Base-by-base conservation (phyloP, 2,797 vertebrate genomes). In the Crenichthys baileyi region DNA sequence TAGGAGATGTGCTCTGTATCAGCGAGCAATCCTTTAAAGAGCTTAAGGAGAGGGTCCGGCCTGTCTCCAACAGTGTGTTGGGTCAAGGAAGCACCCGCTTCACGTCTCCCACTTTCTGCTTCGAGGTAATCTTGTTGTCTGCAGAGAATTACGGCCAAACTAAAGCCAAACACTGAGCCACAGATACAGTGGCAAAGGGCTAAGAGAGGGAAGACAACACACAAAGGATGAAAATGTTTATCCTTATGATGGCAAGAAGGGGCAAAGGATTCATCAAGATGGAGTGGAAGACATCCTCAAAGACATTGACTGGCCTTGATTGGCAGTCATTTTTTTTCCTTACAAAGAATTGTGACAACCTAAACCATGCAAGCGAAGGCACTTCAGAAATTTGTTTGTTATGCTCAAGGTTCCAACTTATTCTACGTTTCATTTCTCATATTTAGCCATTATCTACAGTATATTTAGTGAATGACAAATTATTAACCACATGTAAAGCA, bases 41-140 rank as follows among this genome's bases (percentile, higher is more conserved):
- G 82, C 84, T 92, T 53, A 80, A n/a, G 1, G 58, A 85, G 80
- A 41, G 79, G 81, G 83, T 75, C 80, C 56, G 39, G 79, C 55
- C 79, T 86, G 83, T 86, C 75, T 87, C 85, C 6, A 70, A 85
- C 87, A 70, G 90, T 71, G 77, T 36, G 81, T 81, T 7, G 88
- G 92, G 88, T 92, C 92, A 88, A 83, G 76, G 72, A 83, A 84
- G 76, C 86, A 39, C 84, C 63, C 80, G 72, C 81, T 85, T 75
- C 55, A 12, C 51, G 24, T 75, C 48, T 78, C 86, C 87, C 78
- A 77, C 87, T 83, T 85, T 71, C 73, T 29, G 9, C 85, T 83
- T 70, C 4, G 12, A 9, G 31, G 77, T 94, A 93, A 93, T 93
- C 93, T 89, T 68, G 87, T 90, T 92, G 88, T 79, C 83, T 87